These are phyloP conservation scores for Enoplosus armatus DNA, from an alignment of 2,797 vertebrate species.

Conservation along the genomic window DNA sequence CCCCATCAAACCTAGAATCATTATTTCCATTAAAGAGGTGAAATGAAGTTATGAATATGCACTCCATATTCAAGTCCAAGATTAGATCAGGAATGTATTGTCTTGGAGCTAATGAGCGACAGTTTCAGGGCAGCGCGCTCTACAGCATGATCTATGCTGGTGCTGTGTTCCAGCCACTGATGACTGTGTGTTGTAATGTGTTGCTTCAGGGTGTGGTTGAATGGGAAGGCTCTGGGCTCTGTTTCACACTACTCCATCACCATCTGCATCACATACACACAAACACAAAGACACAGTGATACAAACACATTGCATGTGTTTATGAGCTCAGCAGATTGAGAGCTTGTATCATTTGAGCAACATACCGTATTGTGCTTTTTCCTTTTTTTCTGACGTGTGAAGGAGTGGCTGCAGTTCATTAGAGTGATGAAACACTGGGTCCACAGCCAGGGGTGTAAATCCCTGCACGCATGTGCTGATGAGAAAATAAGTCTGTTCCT, in stretches of 20 bases:
- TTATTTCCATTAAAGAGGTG: not conserved
- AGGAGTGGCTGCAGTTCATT: constrained; percentile 52
- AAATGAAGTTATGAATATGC: not conserved
- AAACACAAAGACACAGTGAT: constrained; percentile 10
- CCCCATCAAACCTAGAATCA: not conserved
- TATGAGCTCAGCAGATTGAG: constrained; percentile 62
- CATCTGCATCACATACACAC: constrained; percentile 31
- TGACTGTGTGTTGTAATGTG: constrained; percentile 64
- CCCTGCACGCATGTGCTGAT: constrained; percentile 61
- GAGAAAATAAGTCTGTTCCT: constrained; percentile 52
- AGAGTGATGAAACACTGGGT: constrained; percentile 62
- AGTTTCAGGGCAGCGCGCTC: constrained; percentile 55
- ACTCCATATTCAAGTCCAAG: not conserved
- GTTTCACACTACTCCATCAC: constrained; percentile 54
- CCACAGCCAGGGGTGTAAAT: constrained; percentile 62
- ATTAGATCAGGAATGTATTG: not conserved
- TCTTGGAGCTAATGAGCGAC: constrained; percentile 48
- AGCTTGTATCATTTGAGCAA: constrained; percentile 6
- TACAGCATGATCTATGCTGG: constrained; percentile 41
- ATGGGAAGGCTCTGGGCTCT: constrained; percentile 44
- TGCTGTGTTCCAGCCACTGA: constrained; percentile 49
- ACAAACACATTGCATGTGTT: constrained; percentile 5
- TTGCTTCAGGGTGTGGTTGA: constrained; percentile 74
- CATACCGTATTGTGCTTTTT: constrained; percentile 1
- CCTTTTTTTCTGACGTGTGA: constrained; percentile 21